Evolutionary conservation across 2,888 invertebrate species (phyloP).

Genomic region (Thecophora atra): DNA sequence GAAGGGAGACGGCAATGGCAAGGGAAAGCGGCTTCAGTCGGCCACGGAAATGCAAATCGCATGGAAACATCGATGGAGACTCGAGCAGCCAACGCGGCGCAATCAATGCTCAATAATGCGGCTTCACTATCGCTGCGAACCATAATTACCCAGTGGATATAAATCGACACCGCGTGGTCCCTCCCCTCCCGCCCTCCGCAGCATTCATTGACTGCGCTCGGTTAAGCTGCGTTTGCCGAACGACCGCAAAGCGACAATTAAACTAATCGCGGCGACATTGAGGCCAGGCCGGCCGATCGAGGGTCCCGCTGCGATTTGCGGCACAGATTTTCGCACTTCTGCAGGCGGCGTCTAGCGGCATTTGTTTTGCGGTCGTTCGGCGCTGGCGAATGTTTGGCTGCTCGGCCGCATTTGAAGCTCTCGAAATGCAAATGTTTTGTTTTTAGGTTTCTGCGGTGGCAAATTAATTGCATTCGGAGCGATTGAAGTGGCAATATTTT

Average conservation of each 20-base stretch:
- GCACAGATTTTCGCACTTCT: slow-evolving; percentile 45
- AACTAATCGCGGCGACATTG: slow-evolving; percentile 66
- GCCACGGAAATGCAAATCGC: slow-evolving; percentile 54
- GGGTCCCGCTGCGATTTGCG: slow-evolving; percentile 53
- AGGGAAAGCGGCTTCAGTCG: slow-evolving; percentile 38
- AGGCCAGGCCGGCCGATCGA: slow-evolving; percentile 60
- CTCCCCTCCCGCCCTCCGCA: not conserved
- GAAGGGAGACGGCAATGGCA: no score
- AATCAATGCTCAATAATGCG: slow-evolving; percentile 25
- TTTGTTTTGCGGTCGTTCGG: slow-evolving; percentile 30
- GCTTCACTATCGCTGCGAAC: slow-evolving; percentile 26
- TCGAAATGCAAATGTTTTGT: slow-evolving; percentile 53
- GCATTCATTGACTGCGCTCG: slow-evolving; percentile 31
- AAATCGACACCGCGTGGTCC: slow-evolving; percentile 49
- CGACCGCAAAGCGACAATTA: slow-evolving; percentile 61
- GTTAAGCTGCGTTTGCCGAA: slow-evolving; percentile 37
- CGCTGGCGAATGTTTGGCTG: not conserved
- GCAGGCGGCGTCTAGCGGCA: slow-evolving; percentile 9
- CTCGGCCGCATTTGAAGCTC: slow-evolving; percentile 16
- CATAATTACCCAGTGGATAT: slow-evolving; percentile 49
- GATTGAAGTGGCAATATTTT: not conserved
- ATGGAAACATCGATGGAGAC: slow-evolving; percentile 44
- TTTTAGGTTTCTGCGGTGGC: slow-evolving; percentile 36
- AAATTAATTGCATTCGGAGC: slow-evolving; percentile 15
- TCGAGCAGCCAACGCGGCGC: slow-evolving; percentile 14